Conservation (phyloP, 2,888 invertebrate genomes). For the Orthosia cruda region DNA sequence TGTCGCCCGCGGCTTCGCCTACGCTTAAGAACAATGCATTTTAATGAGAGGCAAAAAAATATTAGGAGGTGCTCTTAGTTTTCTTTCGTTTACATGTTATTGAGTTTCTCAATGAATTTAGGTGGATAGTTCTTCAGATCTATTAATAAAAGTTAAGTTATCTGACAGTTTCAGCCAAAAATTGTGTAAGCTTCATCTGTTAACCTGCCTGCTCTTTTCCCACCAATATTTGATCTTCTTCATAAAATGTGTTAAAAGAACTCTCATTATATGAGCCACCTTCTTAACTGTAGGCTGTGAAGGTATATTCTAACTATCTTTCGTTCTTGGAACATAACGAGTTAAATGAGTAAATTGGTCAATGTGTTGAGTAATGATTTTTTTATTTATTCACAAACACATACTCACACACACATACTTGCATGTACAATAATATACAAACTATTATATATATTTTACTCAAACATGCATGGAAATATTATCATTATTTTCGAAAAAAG, state of each 20-base stretch:
- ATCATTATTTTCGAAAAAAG: too few relatives aligned
- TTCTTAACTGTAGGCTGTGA: neutral
- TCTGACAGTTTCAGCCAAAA: neutral
- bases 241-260: too few relatives aligned
- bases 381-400: too few relatives aligned
- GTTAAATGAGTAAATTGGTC: neutral
- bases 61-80: neutral
- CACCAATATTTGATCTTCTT: too few relatives aligned
- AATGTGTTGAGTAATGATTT: too few relatives aligned
- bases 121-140: too few relatives aligned
- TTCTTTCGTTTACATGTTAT: neutral
- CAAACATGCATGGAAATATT: too few relatives aligned
- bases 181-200: neutral
- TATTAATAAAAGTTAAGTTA: too few relatives aligned
- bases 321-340: neutral
- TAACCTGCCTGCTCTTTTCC: neutral
- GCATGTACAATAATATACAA: too few relatives aligned
- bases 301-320: too few relatives aligned
- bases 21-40: slow-evolving; percentile 5
- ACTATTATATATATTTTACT: too few relatives aligned
- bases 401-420: too few relatives aligned
- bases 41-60: neutral
- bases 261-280: neutral
- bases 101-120: neutral
- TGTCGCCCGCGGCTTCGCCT: slow-evolving; percentile 1